Evolutionary conservation across 1,140 invertebrate species (phyloP).

Genomic region (Drosophila sp.): DNA sequence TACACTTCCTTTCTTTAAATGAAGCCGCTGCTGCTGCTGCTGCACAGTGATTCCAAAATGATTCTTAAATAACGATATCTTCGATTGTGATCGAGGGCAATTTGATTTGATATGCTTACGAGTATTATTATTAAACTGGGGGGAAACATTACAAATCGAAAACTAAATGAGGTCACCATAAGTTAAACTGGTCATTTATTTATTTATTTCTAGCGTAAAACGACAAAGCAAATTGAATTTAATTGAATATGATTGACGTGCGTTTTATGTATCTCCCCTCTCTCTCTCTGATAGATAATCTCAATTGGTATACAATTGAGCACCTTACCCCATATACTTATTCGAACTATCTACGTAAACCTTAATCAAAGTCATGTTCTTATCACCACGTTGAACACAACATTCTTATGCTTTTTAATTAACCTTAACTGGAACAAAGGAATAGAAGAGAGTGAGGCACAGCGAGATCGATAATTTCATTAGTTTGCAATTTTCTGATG

Average conservation of each 20-base stretch:
- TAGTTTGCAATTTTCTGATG: constrained; percentile 30
- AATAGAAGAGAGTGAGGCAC: not conserved
- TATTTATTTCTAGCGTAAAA: constrained; percentile 66
- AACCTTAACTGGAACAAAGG: constrained; percentile 7
- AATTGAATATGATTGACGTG: constrained; percentile 70
- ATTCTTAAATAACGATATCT: not conserved
- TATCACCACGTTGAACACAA: constrained; percentile 36
- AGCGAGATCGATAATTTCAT: constrained; percentile 52
- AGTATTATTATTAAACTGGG: constrained; percentile 15
- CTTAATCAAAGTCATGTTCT: constrained; percentile 37
- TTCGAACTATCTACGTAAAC: not conserved
- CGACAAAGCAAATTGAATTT: constrained; percentile 58
- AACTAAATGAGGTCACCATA: constrained; percentile 46
- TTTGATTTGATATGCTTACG: not conserved
- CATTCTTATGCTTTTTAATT: constrained; percentile 53
- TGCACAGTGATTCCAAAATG: constrained; percentile 1
- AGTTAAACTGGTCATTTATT: constrained; percentile 51
- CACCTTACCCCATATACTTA: not conserved
- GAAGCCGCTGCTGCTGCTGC: constrained; percentile 12
- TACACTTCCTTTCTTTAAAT: constrained; percentile 29
- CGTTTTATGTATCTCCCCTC: constrained; percentile 27
- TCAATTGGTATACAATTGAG: constrained; percentile 17
- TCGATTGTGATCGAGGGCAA: not conserved
- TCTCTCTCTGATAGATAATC: constrained; percentile 28
- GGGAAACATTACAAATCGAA: constrained; percentile 29